These are phyloP conservation scores for Corticium candelabrum DNA, from an alignment of 37 sponge, comb jelly and placozoan genomes.

Conservation along the genomic window DNA sequence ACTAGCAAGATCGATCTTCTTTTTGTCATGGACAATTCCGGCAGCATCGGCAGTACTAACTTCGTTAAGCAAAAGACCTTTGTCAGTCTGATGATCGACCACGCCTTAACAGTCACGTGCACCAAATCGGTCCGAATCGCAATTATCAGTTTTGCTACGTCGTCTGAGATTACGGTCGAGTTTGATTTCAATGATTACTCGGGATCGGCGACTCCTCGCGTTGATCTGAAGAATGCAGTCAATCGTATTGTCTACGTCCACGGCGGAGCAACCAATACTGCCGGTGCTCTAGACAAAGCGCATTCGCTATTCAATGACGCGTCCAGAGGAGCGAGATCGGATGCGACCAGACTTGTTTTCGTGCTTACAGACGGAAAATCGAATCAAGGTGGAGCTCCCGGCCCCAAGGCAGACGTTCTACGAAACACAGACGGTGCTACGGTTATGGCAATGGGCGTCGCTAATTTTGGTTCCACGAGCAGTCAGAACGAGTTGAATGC, in stretches of 20 bases:
- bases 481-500: neutral
- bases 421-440: neutral
- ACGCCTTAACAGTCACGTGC: neutral
- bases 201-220: neutral
- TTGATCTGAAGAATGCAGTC: neutral
- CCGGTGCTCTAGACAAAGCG: neutral
- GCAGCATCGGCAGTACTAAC: neutral
- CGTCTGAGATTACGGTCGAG: neutral
- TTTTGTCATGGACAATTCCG: slow-evolving; percentile 7
- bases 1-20: neutral
- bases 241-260: neutral
- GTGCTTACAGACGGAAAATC: slow-evolving; percentile 8
- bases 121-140: neutral
- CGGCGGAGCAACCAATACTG: neutral
- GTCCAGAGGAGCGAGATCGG: neutral
- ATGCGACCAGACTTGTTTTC: neutral
- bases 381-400: neutral
- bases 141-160: slow-evolving; percentile 2
- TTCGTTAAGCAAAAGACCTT: slow-evolving; percentile 1
- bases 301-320: neutral
- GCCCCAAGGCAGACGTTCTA: neutral
- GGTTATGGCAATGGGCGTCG: neutral
- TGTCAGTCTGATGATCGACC: neutral
- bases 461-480: neutral
- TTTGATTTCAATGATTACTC: slow-evolving; percentile 10